These are phyloP conservation scores for Halcyon chelicuti DNA, from an alignment of 2,797 vertebrate species.

Conservation along the genomic window DNA sequence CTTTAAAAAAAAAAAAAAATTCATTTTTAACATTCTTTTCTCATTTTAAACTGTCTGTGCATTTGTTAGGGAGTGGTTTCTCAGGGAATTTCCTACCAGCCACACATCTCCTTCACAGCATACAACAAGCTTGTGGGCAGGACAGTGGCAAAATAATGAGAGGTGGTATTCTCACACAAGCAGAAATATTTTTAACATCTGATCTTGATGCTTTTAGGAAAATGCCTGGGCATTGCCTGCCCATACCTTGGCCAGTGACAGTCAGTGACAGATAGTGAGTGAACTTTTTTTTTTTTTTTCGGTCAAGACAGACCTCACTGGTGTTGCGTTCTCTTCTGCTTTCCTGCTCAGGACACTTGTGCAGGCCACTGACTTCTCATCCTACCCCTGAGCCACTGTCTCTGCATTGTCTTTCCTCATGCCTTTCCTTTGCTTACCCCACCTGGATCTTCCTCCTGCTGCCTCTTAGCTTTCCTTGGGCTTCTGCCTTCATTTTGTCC, in stretches of 20 bases:
- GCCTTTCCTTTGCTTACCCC: background rate
- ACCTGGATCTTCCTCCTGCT: background rate
- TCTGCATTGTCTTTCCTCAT: accelerated
- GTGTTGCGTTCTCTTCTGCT: background rate
- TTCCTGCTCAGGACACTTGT: background rate
- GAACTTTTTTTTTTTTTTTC: background rate
- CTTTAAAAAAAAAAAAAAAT: background rate
- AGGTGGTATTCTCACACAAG: background rate
- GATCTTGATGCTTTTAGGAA: background rate
- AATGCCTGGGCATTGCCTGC: background rate
- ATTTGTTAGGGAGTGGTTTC: background rate
- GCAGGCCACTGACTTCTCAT: background rate
- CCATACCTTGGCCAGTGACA: background rate
- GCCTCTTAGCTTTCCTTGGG: background rate
- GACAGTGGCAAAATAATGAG: background rate
- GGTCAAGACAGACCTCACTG: background rate
- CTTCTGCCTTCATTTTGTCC: background rate
- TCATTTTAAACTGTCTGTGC: background rate
- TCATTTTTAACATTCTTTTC: background rate
- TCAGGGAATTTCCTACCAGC: background rate
- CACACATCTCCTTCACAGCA: background rate
- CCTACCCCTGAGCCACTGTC: background rate
- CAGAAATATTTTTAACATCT: background rate
- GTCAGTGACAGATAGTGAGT: background rate
- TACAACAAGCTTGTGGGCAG: background rate